phyloP scores from a whole-genome alignment of 2,888 invertebrate species.

The Mystacides longicornis region DNA sequence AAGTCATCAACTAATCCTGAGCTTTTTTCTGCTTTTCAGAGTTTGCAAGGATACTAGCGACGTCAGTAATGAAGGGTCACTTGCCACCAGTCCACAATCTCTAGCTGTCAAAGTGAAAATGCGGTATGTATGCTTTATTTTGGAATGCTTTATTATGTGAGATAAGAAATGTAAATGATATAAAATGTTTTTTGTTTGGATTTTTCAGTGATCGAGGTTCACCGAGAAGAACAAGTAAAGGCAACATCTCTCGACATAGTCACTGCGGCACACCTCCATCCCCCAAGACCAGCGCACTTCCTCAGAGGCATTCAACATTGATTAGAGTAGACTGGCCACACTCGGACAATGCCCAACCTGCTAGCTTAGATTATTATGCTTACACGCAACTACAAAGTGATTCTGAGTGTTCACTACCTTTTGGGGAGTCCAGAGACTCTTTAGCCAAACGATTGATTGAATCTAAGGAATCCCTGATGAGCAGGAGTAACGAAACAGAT shows the following conservation, averaged over 20 bases:
- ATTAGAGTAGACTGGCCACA: constrained; percentile 45
- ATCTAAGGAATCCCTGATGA: constrained; percentile 30
- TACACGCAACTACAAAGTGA: constrained; percentile 45
- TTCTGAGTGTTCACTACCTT: constrained; percentile 32
- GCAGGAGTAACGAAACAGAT: constrained; percentile 24
- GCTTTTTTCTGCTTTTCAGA: no score
- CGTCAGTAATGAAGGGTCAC: constrained; percentile 34
- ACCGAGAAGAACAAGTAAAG: constrained; percentile 36
- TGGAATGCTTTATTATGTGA: background rate
- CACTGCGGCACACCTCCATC: constrained; percentile 27
- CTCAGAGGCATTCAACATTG: constrained; percentile 39
- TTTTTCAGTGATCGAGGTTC: constrained; percentile 43
- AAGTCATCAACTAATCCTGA: no score
- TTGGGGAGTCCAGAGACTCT: constrained; percentile 20
- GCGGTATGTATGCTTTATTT: constrained; percentile 33
- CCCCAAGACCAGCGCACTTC: constrained; percentile 6
- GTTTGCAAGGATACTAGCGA: constrained; percentile 37
- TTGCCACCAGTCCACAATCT: constrained; percentile 34
- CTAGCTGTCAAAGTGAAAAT: constrained; percentile 37
- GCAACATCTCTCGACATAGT: constrained; percentile 32
- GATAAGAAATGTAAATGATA: background rate
- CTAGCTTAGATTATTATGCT: constrained; percentile 36
- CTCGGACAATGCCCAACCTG: constrained; percentile 32
- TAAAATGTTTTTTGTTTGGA: constrained; percentile 8
- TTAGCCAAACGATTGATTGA: constrained; percentile 21